Percentiles rank a stretch among this genome's conserved stretches.
Conservation (phyloP, 2,888 invertebrate species). For the Lamproptera curius region DNA sequence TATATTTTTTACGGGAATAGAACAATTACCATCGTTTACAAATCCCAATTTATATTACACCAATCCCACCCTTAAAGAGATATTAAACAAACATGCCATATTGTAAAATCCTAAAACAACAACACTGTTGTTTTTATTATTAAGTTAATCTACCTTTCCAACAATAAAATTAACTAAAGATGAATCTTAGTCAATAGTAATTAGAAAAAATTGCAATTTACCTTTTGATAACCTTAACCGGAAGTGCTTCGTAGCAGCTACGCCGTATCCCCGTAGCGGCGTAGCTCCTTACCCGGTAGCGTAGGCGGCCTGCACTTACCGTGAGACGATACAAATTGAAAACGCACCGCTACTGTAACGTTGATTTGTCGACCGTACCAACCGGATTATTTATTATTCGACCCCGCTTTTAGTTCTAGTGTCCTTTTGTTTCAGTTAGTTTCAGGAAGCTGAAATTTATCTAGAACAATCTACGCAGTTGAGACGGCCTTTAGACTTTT, state of each 20-base stretch:
- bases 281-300: constrained; percentile 26
- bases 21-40: no score
- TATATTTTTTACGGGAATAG: no score
- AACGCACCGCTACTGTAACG: constrained; percentile 61
- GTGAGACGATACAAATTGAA: constrained; percentile 66
- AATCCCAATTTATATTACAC: no score
- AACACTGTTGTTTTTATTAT: no score
- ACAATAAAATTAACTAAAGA: no score
- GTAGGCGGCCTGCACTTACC: constrained; percentile 50
- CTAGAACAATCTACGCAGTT: neutral
- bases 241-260: neutral
- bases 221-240: no score
- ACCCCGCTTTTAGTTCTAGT: neutral
- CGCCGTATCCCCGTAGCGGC: constrained; percentile 23
- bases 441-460: constrained; percentile 8
- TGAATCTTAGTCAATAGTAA: no score
- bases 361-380: constrained; percentile 58
- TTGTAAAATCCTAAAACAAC: no score
- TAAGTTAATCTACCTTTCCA: no score
- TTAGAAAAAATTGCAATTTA: no score
- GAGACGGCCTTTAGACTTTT: neutral
- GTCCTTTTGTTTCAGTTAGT: constrained; percentile 17
- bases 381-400: constrained; percentile 24
- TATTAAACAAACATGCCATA: no score
- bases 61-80: no score